Conservation (phyloP, 2,888 invertebrate genomes). For the Tenthredo scrophulariae region DNA sequence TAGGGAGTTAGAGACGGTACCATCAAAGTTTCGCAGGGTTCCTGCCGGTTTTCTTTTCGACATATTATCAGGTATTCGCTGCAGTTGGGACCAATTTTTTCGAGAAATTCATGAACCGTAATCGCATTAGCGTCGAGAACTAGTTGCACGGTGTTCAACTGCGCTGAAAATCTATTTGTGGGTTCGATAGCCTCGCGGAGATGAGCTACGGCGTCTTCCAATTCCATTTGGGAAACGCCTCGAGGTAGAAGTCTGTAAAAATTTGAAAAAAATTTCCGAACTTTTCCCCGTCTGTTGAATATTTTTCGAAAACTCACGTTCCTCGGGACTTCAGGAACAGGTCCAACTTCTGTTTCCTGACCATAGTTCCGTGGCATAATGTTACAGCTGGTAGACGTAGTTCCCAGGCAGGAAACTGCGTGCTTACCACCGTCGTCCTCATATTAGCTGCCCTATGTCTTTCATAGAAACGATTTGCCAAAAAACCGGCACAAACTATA, state of each 20-base stretch:
- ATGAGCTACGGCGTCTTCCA: constrained; percentile 60
- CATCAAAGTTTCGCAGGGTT: constrained; percentile 62
- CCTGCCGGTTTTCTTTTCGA: constrained; percentile 61
- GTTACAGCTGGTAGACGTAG: constrained; percentile 66
- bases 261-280: neutral
- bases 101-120: constrained; percentile 61
- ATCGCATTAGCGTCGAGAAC: constrained; percentile 61
- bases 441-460: constrained; percentile 66
- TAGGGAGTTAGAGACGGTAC: constrained; percentile 60
- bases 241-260: constrained; percentile 60
- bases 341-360: constrained; percentile 58
- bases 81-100: constrained; percentile 63
- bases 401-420: constrained; percentile 65
- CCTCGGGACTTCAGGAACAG: constrained; percentile 58
- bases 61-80: constrained; percentile 65
- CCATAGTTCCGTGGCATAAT: constrained; percentile 63
- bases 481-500: constrained; percentile 60
- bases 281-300: neutral
- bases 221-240: constrained; percentile 58
- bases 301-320: constrained; percentile 59
- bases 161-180: constrained; percentile 59
- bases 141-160: constrained; percentile 60
- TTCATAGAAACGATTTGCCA: constrained; percentile 66
- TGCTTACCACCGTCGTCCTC: constrained; percentile 66
- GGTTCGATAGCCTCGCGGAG: constrained; percentile 62